Evolutionary conservation across 2,888 invertebrate species (phyloP), one percentile per base, ranked within the genome.

Genomic region (Caradrina kadenii): DNA sequence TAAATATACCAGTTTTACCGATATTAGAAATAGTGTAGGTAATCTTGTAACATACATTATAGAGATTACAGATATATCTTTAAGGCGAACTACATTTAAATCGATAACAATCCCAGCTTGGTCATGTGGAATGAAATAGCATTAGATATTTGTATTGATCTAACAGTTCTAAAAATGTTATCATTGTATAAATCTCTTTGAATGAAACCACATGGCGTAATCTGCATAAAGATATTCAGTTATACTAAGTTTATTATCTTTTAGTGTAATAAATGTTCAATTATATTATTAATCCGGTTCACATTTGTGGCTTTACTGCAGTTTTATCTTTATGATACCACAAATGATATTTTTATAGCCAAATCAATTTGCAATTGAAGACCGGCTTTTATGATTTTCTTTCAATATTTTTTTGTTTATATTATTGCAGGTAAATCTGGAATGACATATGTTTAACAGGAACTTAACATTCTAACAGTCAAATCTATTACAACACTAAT

Each of bases 331-430:
- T 71, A 81, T 58, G 56, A 58, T 19, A 56, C 66, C 66, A 72
- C 63, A 67, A 81, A 81, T 53, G 17, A 77, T 63, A 66, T 66
- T 67, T 76, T 75, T 66, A 78, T 70, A 63, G 65, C 59, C 56
- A 56, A 65, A 69, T 76, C 54, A 70, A 64, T 59, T 64, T 62
- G 63, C 61, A 54, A 59, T 63, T 76, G 63, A 54, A 42, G 53
- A 50, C 35, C 21, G 48, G 21, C 15, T 54, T 50, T 67, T 21
- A 50, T 13, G 11, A 21, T 45, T 48, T 22, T 21, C 11, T 26
- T 50, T 58, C 13, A 67, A 42, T 49, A 59, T 26, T 45, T 35
- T 5, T 39, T 19, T 11, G 48, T n/a, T 17, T 11, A 56, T 48
- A 26, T 11, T 4, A 31, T 10, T 15, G 26, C 8, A 17, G 26